phyloP scores from a whole-genome alignment of 2,888 invertebrate species.

The Chymomyza fuscimana region DNA sequence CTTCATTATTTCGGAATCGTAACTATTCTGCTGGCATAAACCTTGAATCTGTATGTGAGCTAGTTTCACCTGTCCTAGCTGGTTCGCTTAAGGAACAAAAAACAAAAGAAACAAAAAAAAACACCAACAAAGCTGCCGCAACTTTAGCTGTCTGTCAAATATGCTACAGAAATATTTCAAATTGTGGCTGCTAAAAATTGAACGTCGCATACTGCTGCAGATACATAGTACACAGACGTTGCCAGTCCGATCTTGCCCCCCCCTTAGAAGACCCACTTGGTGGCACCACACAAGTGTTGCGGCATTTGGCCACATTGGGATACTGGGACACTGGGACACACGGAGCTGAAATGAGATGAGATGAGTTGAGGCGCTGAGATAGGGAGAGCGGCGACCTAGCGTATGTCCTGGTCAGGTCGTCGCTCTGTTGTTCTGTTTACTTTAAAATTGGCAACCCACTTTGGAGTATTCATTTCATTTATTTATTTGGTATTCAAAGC shows the following conservation, averaged over 20 bases:
- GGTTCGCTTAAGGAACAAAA: background rate
- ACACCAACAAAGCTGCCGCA: constrained; percentile 38
- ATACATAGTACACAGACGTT: background rate
- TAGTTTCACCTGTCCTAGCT: constrained; percentile 1
- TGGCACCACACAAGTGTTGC: background rate
- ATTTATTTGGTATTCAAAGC: constrained; percentile 73
- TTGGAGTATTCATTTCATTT: constrained; percentile 63
- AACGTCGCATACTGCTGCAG: constrained; percentile 39
- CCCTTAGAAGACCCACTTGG: background rate
- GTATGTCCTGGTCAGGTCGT: background rate
- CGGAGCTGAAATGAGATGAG: background rate
- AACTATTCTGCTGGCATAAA: background rate
- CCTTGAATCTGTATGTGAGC: background rate
- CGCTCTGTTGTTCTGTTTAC: constrained; percentile 8
- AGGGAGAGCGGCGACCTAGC: background rate
- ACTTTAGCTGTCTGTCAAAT: constrained; percentile 73
- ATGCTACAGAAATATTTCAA: constrained; percentile 71
- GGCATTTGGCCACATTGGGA: constrained; percentile 28
- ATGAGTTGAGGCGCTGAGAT: background rate
- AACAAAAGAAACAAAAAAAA: background rate
- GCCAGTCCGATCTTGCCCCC: background rate
- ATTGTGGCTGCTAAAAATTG: constrained; percentile 74
- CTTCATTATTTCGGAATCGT: background rate
- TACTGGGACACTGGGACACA: constrained; percentile 22
- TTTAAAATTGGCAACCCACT: constrained; percentile 40